A percentile compares a stretch with the other conserved stretches of the same genome.
Conservation (phyloP, 37 sponge, comb jelly and placozoan species). For the Cladorhizidae sp. region DNA sequence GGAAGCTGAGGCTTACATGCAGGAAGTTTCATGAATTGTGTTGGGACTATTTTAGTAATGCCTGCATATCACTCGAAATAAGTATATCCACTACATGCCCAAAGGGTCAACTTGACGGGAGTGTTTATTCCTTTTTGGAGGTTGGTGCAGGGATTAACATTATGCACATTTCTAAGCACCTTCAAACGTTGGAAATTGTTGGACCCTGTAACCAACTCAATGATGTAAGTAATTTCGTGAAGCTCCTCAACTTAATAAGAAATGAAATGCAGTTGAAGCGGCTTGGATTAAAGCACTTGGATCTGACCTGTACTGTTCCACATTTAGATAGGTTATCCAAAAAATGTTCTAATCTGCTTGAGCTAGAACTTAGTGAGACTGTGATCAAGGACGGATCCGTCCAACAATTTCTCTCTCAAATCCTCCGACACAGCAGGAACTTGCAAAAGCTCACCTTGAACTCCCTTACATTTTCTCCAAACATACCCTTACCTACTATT, state of each 20-base stretch:
- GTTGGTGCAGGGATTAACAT: conserved; percentile 7
- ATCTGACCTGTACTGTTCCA: background rate
- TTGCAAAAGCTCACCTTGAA: background rate
- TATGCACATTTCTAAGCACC: background rate
- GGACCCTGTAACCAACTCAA: background rate
- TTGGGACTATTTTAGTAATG: conserved; percentile 11
- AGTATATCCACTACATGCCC: background rate
- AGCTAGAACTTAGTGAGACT: background rate
- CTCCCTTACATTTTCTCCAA: background rate
- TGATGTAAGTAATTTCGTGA: background rate
- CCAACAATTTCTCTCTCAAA: background rate
- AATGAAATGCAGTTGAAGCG: background rate
- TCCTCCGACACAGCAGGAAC: background rate
- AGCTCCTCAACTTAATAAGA: background rate
- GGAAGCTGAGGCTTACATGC: conserved; percentile 27
- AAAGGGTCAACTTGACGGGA: background rate
- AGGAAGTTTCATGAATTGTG: background rate
- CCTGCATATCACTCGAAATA: background rate
- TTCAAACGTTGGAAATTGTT: background rate
- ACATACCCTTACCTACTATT: background rate
- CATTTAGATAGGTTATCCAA: background rate
- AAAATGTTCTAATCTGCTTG: background rate
- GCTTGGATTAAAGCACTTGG: background rate
- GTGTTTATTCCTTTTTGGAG: background rate
- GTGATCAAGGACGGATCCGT: background rate